Percentiles rank a stretch among this genome's conserved stretches.
These are phyloP conservation scores for Ardeotis arabs DNA, from an alignment of 2,113 vertebrate genomes.

Conservation along the genomic window DNA sequence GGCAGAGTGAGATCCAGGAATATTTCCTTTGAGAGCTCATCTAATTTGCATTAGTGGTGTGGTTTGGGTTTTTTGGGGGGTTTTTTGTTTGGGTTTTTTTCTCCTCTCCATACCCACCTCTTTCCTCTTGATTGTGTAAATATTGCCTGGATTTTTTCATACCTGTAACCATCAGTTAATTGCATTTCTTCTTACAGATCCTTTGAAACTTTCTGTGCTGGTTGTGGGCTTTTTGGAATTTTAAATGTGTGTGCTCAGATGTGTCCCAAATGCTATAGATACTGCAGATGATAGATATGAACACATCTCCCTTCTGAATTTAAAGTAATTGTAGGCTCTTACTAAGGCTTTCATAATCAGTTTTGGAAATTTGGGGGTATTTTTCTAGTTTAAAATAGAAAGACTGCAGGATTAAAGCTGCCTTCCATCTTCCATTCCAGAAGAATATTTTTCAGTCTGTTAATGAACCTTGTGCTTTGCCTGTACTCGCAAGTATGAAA, in stretches of 20 bases:
- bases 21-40: background rate
- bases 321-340: background rate
- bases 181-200: background rate
- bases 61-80: too few relatives aligned
- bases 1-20: background rate
- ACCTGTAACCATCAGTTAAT: background rate
- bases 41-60: background rate
- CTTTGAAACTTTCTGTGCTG: background rate
- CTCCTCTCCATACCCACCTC: too few relatives aligned
- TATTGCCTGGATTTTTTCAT: background rate
- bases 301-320: background rate
- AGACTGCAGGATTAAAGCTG: background rate
- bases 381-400: constrained; percentile 6
- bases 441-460: background rate
- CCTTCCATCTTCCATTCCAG: background rate
- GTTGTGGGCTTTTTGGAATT: background rate
- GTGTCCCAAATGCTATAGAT: background rate
- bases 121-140: background rate
- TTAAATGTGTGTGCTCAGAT: background rate
- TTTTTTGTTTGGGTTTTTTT: background rate
- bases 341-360: background rate
- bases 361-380: background rate
- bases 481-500: background rate
- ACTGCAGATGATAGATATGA: background rate
- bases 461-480: background rate